Evolutionary conservation across 2,797 vertebrate species (phyloP), one percentile per base, ranked within the genome.

Genomic region (Rhinophrynus dorsalis): DNA sequence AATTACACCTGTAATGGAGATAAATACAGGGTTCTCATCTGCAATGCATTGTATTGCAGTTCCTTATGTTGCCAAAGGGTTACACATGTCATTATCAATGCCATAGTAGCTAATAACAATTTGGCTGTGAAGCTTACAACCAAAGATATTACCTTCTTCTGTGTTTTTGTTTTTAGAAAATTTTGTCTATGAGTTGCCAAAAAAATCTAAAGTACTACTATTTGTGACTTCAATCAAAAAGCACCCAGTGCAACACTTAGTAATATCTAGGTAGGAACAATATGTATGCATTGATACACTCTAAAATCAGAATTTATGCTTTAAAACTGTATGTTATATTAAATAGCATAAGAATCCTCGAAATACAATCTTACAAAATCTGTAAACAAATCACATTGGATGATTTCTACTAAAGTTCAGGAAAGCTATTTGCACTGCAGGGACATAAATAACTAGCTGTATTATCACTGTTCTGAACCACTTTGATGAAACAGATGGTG

Each of bases 401-500:
- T 5, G 32, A 55, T 70, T 71, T 71, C 61, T 20, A 15, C 3
- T 76, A 68, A 78, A 38, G 13, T 69, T 7, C 11, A 74, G 62
- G 68, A 51, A 75, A 67, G 1, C n/a, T 75, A 79, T 67, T 66
- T 70, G 67, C 44, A 15, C 6, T 79, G 42, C 24, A 77, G 52
- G 38, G 73, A 76, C 79, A 65, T 13, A 75, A 75, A 66, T 60
- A 75, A 75, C 29, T 23, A 0, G 66, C 0, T 45, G n/a, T 75
- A 76, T 71, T 62, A 76, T 78, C 75, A 60, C 55, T 66, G 54
- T 66, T 66, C 60, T 54, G 35, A 65, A 66, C 54, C 55, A 44
- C 70, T 73, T 47, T 66, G 70, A 73, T 73, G 70, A 73, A 73
- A 67, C 70, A 73, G 70, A 73, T 73, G 70, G 70, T 23, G 30